These are phyloP conservation scores for Oryzias dopingdopingensis DNA, from an alignment of 2,797 vertebrate genomes.

Conservation along the genomic window DNA sequence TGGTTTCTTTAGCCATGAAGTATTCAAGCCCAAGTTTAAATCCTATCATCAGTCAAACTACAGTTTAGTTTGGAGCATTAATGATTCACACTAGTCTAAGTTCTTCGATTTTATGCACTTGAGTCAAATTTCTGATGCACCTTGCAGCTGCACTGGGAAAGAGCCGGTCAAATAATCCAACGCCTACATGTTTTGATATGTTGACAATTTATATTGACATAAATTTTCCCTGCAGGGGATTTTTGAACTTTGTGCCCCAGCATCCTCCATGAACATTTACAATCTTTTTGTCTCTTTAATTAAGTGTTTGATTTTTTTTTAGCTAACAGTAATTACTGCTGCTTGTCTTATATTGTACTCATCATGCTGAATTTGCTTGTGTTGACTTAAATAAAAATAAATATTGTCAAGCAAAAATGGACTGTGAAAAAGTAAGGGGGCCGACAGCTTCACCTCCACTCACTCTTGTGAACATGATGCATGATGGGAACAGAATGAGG, in stretches of 20 bases:
- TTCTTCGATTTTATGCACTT: constrained; percentile 8
- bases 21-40: constrained; percentile 3
- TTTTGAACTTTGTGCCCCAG: constrained; percentile 6
- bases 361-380: constrained; percentile 1
- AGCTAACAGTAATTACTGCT: too few species aligned
- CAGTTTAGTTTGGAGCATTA: constrained; percentile 19
- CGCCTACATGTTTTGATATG: constrained; percentile 23
- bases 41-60: constrained; percentile 2
- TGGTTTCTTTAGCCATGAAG: too few species aligned
- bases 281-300: too few species aligned
- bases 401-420: constrained; percentile 30
- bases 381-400: constrained; percentile 35
- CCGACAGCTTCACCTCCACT: constrained; percentile 43
- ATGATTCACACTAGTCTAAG: constrained; percentile 11
- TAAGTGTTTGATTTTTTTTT: too few species aligned
- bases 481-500: constrained; percentile 49
- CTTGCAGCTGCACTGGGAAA: constrained; percentile 22
- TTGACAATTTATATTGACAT: constrained; percentile 22
- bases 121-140: constrained; percentile 13
- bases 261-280: too few species aligned
- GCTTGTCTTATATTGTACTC: too few species aligned
- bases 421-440: constrained; percentile 38
- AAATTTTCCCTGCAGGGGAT: constrained; percentile 11
- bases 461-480: constrained; percentile 42
- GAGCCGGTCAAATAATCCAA: constrained; percentile 31